These are phyloP conservation scores for Seriola dumerili DNA, from an alignment of 2,113 vertebrate genomes.

Conservation along the genomic window DNA sequence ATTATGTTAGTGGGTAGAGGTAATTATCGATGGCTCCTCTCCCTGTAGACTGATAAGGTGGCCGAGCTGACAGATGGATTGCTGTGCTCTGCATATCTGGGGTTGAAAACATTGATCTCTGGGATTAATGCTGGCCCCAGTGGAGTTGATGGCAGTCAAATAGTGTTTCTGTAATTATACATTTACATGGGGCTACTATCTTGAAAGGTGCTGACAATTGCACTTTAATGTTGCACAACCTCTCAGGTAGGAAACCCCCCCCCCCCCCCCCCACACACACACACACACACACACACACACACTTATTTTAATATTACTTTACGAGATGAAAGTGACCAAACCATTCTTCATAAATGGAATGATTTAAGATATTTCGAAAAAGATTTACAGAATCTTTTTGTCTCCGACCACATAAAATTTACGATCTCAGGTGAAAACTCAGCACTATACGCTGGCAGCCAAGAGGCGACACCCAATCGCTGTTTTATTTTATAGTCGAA, in stretches of 20 bases:
- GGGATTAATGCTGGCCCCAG: slow-evolving; percentile 77
- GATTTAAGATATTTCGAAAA: slow-evolving; percentile 18
- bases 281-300: too few relatives aligned
- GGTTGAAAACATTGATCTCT: slow-evolving; percentile 81
- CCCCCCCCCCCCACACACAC: too few relatives aligned
- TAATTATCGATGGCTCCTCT: slow-evolving; percentile 77
- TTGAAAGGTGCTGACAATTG: slow-evolving; percentile 73
- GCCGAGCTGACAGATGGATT: slow-evolving; percentile 80
- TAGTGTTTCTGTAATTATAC: slow-evolving; percentile 85
- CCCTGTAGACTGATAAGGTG: slow-evolving; percentile 77
- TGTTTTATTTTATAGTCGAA: slow-evolving; percentile 50
- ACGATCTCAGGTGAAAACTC: slow-evolving; percentile 44
- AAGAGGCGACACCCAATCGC: slow-evolving; percentile 16
- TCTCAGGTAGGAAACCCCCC: slow-evolving; percentile 25
- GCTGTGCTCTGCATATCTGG: slow-evolving; percentile 81
- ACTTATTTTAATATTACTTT: slow-evolving; percentile 21
- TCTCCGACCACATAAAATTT: slow-evolving; percentile 30
- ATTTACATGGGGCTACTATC: slow-evolving; percentile 74
- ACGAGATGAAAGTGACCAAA: slow-evolving; percentile 28
- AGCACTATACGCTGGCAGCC: slow-evolving; percentile 19
- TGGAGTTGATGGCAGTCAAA: slow-evolving; percentile 78
- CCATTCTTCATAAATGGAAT: slow-evolving; percentile 24
- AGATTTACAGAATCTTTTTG: slow-evolving; percentile 21
- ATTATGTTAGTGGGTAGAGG: slow-evolving; percentile 67
- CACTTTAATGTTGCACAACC: slow-evolving; percentile 53